phyloP scores from a whole-genome alignment of 2,797 vertebrate species.

The Bucorvus abyssinicus region DNA sequence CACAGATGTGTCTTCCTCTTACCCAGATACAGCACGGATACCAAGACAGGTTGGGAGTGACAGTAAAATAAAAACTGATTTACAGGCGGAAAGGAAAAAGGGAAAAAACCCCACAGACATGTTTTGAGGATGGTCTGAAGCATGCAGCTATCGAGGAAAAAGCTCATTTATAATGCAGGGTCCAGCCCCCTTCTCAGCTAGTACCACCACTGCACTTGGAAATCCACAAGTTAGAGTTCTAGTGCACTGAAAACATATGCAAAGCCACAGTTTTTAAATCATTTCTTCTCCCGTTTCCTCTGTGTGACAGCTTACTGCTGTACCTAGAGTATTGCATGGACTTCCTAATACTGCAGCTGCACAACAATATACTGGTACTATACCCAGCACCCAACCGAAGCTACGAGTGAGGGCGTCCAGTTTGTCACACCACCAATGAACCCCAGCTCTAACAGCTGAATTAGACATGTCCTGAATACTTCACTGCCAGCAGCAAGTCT shows the following conservation, averaged over 20 bases:
- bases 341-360: conserved; percentile 19
- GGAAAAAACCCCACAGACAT: background rate
- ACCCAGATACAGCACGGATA: background rate
- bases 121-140: background rate
- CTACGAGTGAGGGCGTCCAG: background rate
- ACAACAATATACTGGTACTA: background rate
- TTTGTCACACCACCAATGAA: background rate
- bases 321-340: background rate
- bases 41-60: background rate
- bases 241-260: background rate
- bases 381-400: background rate
- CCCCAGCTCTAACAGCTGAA: background rate
- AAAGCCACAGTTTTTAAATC: conserved; percentile 9
- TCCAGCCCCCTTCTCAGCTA: background rate
- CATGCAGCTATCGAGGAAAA: background rate
- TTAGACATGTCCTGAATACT: background rate
- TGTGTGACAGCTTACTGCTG: background rate
- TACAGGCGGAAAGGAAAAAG: background rate
- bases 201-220: background rate
- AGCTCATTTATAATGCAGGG: background rate
- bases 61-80: background rate
- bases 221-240: background rate
- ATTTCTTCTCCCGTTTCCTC: background rate
- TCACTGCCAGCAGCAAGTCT: background rate
- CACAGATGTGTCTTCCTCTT: background rate